Evolutionary conservation across 2,113 vertebrate species (phyloP).

Genomic region (Chelonoidis abingdonii): DNA sequence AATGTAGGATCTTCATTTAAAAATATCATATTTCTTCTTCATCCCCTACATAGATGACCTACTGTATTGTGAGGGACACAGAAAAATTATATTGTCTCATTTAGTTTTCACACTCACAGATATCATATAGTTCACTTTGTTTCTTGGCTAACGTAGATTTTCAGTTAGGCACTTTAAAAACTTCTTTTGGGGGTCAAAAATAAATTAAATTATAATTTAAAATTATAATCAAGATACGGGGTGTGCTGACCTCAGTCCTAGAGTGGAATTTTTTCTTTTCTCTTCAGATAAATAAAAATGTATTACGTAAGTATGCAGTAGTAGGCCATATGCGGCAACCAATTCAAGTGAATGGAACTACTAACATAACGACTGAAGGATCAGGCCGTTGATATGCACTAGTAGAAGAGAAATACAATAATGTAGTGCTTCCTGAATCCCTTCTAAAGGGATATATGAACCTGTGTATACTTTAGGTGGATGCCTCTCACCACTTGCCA

Average conservation of each 20-base stretch:
- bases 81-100: neutral
- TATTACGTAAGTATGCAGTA: neutral
- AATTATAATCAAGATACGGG: neutral
- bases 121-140: slow-evolving; percentile 12
- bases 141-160: neutral
- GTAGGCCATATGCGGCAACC: neutral
- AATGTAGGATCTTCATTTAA: slow-evolving; percentile 8
- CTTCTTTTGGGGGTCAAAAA: neutral
- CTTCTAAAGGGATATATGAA: slow-evolving; percentile 18
- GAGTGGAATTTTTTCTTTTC: neutral
- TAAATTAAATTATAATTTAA: slow-evolving; percentile 20
- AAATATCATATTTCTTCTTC: slow-evolving; percentile 12
- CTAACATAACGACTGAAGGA: neutral
- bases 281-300: neutral
- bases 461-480: neutral
- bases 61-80: neutral
- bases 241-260: neutral
- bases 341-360: neutral
- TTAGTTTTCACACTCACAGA: neutral
- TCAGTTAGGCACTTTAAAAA: slow-evolving; percentile 1
- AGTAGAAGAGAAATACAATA: neutral
- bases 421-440: slow-evolving; percentile 38
- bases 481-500: slow-evolving; percentile 40
- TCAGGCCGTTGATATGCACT: neutral
- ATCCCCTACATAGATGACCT: neutral